Evolutionary conservation across 2,888 invertebrate species (phyloP), one percentile per base, ranked within the genome.

Genomic region (Notocelia uddmanniana): DNA sequence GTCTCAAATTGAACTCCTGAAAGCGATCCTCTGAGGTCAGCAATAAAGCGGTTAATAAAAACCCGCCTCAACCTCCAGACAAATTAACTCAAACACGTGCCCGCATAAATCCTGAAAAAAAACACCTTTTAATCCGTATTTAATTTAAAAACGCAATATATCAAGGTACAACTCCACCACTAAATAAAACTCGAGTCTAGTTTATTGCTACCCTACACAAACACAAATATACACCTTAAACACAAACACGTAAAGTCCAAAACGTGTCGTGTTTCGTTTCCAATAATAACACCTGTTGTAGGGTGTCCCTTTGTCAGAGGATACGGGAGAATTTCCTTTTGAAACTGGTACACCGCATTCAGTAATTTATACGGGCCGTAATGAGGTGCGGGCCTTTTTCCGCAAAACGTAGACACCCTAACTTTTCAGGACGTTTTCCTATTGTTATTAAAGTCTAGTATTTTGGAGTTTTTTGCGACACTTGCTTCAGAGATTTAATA

Each of bases 211-310:
- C 11, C 11, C 1, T 8, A 9, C 10, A 18, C 23, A 19, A 66
- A 67, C 31, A 37, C 54, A 18, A 71, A 71, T 18, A 18, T 5
- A 57, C 13, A 58, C 66, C 37, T 31, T 54, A 71, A 31, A 11
- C 0, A 45, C 5, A 23, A 0, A 10, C 0, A 0, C 11, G 18
- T 54, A 71, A 54, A 41, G 59, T 54, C 23, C n/a, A 60, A 54
- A 66, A 31, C 15, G 21, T n/a, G n/a, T 26, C 23, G 67, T 15
- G 34, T 3, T 34, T 15, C 6, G 18, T 57, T 55, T 67, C 67
- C 67, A 72, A 72, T 70, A 69, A 55, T 66, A 68, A 68, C 72
- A 72, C 72, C 72, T 72, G 70, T 59, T 64, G 72, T 72, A 67
- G 71, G 59, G 66, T 59, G 71, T 71, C 66, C 70, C 66, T 66